These are phyloP conservation scores for Crematogaster levior DNA, from an alignment of 2,888 invertebrate genomes.

Conservation along the genomic window DNA sequence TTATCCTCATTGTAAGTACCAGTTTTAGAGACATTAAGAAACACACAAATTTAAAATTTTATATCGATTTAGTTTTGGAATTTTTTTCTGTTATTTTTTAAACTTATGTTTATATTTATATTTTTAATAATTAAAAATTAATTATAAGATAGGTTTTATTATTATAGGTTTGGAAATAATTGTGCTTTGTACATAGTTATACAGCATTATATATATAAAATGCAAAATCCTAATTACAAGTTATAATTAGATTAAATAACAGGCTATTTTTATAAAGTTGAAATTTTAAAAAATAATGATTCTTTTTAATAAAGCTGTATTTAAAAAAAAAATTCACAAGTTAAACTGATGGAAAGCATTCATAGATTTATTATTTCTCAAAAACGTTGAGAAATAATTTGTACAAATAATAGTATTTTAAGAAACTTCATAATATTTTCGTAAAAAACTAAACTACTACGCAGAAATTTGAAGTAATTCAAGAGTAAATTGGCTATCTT, in stretches of 20 bases:
- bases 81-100: neutral
- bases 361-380: neutral
- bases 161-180: neutral
- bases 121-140: neutral
- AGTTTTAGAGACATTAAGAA: neutral
- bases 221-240: too few species aligned
- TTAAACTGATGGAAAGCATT: neutral
- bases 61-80: neutral
- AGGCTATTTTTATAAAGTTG: too few species aligned
- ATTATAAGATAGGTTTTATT: neutral
- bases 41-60: neutral
- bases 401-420: neutral
- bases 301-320: neutral
- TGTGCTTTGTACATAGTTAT: neutral
- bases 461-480: neutral
- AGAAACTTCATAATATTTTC: neutral
- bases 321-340: neutral
- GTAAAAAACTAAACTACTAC: neutral
- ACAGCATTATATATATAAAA: neutral
- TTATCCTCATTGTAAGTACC: neutral
- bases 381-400: neutral
- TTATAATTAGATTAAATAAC: too few species aligned
- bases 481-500: neutral
- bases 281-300: conserved; percentile 1
- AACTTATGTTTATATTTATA: too few species aligned